Percentiles rank a stretch among this genome's conserved stretches.
Conservation (phyloP, 1,140 invertebrate species). For the Hestina assimilis region DNA sequence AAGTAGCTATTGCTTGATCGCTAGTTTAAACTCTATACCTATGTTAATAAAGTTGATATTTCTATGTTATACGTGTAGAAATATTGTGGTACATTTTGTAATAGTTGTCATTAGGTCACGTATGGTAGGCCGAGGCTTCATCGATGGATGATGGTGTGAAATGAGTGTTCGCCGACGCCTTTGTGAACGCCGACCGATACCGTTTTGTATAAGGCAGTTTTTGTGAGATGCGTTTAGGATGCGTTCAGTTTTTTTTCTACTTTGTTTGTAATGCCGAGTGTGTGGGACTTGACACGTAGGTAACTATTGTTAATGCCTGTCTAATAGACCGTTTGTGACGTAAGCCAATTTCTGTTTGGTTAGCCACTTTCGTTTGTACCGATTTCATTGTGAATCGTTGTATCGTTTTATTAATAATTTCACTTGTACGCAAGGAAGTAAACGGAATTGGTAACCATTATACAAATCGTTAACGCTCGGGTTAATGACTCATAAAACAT, state of each 20-base stretch:
- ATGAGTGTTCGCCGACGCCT: conserved; percentile 50
- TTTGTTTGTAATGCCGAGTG: conserved; percentile 72
- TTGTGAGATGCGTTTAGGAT: conserved; percentile 65
- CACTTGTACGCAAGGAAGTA: conserved; percentile 31
- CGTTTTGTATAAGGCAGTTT: conserved; percentile 61
- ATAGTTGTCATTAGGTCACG: conserved; percentile 68
- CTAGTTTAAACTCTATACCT: conserved; percentile 15
- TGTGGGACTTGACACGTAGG: conserved; percentile 74
- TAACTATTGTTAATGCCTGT: conserved; percentile 65
- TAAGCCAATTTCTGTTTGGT: conserved; percentile 38
- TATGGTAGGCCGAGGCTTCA: conserved; percentile 44
- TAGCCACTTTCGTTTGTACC: conserved; percentile 1
- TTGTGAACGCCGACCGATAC: conserved; percentile 66
- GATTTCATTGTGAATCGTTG: background rate
- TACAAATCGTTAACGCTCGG: conserved; percentile 52
- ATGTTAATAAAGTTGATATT: conserved; percentile 34
- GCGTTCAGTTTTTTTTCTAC: conserved; percentile 64
- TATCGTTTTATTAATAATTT: background rate
- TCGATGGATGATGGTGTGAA: conserved; percentile 65
- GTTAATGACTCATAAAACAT: conserved; percentile 51
- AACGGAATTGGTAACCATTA: conserved; percentile 52
- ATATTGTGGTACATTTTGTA: conserved; percentile 31
- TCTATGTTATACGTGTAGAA: conserved; percentile 1
- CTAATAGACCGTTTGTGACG: conserved; percentile 44
- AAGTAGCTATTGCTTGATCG: background rate